These are phyloP conservation scores for Cepphus grylle DNA, from an alignment of 2,113 vertebrate genomes.

Conservation along the genomic window DNA sequence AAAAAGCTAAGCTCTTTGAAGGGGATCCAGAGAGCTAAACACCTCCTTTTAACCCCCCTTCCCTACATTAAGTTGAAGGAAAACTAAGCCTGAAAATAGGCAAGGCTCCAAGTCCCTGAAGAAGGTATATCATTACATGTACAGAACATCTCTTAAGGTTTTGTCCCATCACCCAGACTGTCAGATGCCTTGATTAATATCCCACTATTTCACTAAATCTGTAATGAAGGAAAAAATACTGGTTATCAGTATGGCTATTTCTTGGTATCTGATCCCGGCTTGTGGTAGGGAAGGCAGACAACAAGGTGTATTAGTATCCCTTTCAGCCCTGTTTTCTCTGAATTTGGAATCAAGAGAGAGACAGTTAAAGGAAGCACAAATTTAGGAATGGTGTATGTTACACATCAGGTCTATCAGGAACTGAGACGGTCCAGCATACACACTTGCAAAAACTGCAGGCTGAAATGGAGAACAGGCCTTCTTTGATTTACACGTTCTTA, in stretches of 20 bases:
- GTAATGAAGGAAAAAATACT: not conserved
- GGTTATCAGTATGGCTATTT: not conserved
- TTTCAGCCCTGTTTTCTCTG: not conserved
- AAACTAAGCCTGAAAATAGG: not conserved
- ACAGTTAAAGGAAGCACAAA: not conserved
- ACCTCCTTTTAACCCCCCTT: not conserved
- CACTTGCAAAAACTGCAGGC: not conserved
- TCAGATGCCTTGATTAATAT: constrained; percentile 4
- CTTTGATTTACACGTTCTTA: not conserved
- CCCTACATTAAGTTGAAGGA: not conserved
- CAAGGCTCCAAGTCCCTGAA: not conserved
- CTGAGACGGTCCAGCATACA: not conserved
- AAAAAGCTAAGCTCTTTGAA: not conserved
- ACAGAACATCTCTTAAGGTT: not conserved
- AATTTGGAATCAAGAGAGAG: not conserved
- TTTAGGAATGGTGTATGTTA: not conserved
- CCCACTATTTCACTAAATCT: not conserved
- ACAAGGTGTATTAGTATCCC: not conserved
- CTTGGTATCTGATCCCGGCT: not conserved
- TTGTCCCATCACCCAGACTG: not conserved
- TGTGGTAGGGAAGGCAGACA: not conserved
- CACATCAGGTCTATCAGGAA: not conserved
- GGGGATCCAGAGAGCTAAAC: not conserved
- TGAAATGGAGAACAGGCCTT: not conserved
- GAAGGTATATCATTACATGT: not conserved